Evolutionary conservation across 2,113 vertebrate species (phyloP).

Genomic region (Sinosuthora webbiana): DNA sequence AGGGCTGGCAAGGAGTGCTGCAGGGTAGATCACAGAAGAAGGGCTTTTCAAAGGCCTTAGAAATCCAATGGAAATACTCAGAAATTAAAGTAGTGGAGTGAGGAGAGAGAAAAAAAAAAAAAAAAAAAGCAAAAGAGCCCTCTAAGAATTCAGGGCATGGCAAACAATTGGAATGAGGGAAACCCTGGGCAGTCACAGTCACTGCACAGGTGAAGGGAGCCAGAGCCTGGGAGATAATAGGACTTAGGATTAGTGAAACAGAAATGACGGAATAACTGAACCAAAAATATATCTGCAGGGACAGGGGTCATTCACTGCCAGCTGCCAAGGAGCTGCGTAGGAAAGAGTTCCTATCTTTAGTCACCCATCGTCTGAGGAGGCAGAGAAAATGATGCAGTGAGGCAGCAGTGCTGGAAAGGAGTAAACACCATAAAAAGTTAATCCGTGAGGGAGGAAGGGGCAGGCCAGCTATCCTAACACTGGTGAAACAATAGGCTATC

Average conservation of each 20-base stretch:
- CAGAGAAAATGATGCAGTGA: slow-evolving; percentile 15
- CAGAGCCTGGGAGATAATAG: not conserved
- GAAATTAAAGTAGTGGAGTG: not conserved
- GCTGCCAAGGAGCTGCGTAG: not conserved
- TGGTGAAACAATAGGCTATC: not conserved
- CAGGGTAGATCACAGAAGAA: not conserved
- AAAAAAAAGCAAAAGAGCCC: not conserved
- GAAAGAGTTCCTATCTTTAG: slow-evolving; percentile 25
- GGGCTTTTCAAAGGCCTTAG: not conserved
- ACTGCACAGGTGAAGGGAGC: not conserved
- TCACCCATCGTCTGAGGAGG: not conserved
- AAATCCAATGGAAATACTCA: not conserved
- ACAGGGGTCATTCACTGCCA: not conserved
- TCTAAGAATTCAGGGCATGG: not conserved
- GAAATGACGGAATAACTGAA: not conserved
- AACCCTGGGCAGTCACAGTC: not conserved
- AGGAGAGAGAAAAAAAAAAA: not conserved
- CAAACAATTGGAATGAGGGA: not conserved
- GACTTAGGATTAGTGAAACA: not conserved
- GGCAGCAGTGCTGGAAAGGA: not conserved
- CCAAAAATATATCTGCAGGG: slow-evolving; percentile 13
- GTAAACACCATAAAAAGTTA: not conserved
- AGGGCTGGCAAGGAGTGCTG: not conserved
- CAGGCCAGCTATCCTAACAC: not conserved
- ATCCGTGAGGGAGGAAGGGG: not conserved